Conservation (phyloP, 2,888 invertebrate genomes). For the Exephanes ischioxanthus region DNA sequence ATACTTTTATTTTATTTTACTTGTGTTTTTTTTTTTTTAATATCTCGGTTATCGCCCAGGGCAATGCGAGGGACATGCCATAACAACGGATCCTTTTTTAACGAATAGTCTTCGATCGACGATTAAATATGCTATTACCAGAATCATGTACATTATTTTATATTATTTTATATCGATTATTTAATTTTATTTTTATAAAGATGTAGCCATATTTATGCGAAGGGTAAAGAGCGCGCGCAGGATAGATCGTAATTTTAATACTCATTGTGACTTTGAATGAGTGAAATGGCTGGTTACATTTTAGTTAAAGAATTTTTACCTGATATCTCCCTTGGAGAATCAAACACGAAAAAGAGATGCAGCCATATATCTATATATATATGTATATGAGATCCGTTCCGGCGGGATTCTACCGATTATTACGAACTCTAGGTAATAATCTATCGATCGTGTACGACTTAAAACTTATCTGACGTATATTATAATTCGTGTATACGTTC, state of each 20-base stretch:
- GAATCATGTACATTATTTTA: constrained; percentile 79
- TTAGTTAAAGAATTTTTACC: constrained; percentile 71
- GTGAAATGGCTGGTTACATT: constrained; percentile 76
- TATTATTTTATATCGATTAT: constrained; percentile 80
- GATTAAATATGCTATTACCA: constrained; percentile 71
- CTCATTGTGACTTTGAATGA: constrained; percentile 74
- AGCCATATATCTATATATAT: constrained; percentile 45
- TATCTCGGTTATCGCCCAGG: not conserved
- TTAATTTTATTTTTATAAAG: constrained; percentile 80
- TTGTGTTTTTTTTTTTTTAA: not conserved
- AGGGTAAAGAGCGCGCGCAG: constrained; percentile 52
- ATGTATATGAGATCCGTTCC: constrained; percentile 30
- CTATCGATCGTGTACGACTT: constrained; percentile 39
- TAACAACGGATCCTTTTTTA: constrained; percentile 54
- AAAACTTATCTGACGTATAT: constrained; percentile 28
- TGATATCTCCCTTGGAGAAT: constrained; percentile 69
- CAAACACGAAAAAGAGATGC: constrained; percentile 52
- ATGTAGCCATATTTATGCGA: constrained; percentile 74
- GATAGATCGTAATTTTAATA: constrained; percentile 72
- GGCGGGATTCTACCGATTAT: constrained; percentile 43
- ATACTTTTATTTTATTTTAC: not conserved
- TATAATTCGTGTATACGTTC: constrained; percentile 35
- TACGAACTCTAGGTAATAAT: constrained; percentile 46
- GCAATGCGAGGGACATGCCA: constrained; percentile 13
- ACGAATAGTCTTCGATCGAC: constrained; percentile 69